phyloP scores from a whole-genome alignment of 2,888 invertebrate genomes.

The Clunio marinus region DNA sequence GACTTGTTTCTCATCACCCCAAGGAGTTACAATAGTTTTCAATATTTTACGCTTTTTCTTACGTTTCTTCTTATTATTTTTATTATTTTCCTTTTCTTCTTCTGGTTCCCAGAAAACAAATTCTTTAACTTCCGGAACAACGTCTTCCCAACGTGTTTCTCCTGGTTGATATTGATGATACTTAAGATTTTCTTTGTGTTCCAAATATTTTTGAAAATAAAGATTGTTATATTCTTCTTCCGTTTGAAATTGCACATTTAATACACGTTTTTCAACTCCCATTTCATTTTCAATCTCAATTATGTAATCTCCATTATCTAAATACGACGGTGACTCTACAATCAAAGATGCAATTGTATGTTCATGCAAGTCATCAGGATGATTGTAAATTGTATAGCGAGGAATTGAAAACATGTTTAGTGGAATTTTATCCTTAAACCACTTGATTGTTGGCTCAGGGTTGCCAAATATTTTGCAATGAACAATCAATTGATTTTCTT shows the following conservation, averaged over 20 bases:
- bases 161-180: slow-evolving; percentile 19
- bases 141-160: slow-evolving; percentile 31
- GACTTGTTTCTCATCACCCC: slow-evolving; percentile 14
- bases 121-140: slow-evolving; percentile 21
- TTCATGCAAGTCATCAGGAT: slow-evolving; percentile 36
- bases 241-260: slow-evolving; percentile 31
- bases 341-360: slow-evolving; percentile 30
- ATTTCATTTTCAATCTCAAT: slow-evolving; percentile 28
- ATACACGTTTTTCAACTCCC: slow-evolving; percentile 14
- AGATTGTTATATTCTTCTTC: slow-evolving; percentile 33
- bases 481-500: slow-evolving; percentile 28
- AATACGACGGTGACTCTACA: slow-evolving; percentile 6
- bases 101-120: neutral
- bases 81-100: neutral
- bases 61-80: neutral
- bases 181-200: slow-evolving; percentile 31
- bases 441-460: slow-evolving; percentile 30
- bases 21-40: slow-evolving; percentile 16
- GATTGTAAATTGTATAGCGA: slow-evolving; percentile 20
- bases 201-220: slow-evolving; percentile 21
- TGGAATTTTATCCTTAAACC: slow-evolving; percentile 26
- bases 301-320: slow-evolving; percentile 32
- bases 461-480: slow-evolving; percentile 31
- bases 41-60: slow-evolving; percentile 6
- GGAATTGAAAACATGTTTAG: slow-evolving; percentile 14